Base-by-base conservation (phyloP, 2,888 invertebrate species). In the Lasiommata megera region DNA sequence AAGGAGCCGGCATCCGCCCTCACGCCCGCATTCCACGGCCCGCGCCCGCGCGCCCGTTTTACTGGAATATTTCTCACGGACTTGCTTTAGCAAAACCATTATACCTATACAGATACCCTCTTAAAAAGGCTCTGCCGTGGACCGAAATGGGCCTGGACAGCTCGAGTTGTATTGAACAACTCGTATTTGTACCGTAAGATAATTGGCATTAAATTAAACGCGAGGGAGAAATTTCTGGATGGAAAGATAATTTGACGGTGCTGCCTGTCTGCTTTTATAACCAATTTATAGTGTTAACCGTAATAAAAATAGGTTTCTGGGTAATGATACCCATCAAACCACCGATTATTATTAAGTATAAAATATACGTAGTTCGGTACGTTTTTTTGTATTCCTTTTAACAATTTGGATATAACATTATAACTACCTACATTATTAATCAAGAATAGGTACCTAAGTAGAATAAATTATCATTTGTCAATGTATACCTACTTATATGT, bases 1-100 rank as follows among this genome's bases (percentile, higher is more conserved):
- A 89, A 89, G 88, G 82, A 82, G 86, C 90, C 88, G 88, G 87
- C 88, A 77, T 73, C 82, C 87, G 85, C 85, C 86, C 80, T 80
- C 83, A 74, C 84, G 84, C 79, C 83, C 82, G 80, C 88, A 88
- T 88, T 88, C 88, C 88, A 76, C 72, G 73, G 75, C 72, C 76
- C 69, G 70, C 75, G 76, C 79, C 76, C 71, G 80, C 79, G 76
- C 79, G 76, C 77, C 74, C 84, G 80, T 77, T 80, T 80, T 81
- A 79, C 87, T 80, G 77, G 83, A 85, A 86, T 86, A 82, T 89
- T 90, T 91, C 91, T 90, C 91, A 91, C 91, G 90, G 88, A 74
- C 86, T 82, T 77, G 80, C 87, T 88, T 87, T 88, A 86, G 87
- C 88, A 80, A 88, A 81, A 78, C 82, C 82, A 82, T 83, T 80